Evolutionary conservation across 1,140 invertebrate species (phyloP).

Genomic region (Drosophila kurseongensis): DNA sequence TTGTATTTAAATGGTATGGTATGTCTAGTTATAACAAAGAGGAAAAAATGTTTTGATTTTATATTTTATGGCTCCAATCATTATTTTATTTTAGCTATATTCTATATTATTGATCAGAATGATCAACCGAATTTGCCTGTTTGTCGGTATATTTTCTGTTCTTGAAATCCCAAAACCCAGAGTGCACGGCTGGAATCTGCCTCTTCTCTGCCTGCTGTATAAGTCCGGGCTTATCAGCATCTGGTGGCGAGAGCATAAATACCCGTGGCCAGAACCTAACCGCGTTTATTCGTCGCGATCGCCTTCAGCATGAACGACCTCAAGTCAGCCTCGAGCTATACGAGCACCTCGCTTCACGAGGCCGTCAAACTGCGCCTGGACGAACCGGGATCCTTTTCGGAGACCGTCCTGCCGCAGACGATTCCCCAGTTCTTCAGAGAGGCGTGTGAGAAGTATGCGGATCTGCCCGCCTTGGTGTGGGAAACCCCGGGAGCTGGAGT

Average conservation of each 20-base stretch:
- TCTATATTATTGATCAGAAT: no score
- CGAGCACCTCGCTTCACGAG: conserved; percentile 65
- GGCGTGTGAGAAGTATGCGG: conserved; percentile 86
- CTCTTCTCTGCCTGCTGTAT: conserved; percentile 22
- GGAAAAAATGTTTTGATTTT: no score
- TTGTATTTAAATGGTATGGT: no score
- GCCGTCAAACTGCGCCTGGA: conserved; percentile 54
- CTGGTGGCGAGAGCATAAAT: conserved; percentile 47
- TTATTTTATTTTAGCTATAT: no score
- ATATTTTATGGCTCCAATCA: no score
- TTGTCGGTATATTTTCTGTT: neutral
- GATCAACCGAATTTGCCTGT: no score
- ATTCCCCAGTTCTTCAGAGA: conserved; percentile 62
- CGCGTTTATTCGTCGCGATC: conserved; percentile 42
- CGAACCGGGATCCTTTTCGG: conserved; percentile 13
- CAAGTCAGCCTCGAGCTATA: conserved; percentile 63
- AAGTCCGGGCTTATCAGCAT: conserved; percentile 17
- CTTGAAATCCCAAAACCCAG: neutral
- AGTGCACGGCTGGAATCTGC: neutral
- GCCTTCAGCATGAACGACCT: conserved; percentile 61
- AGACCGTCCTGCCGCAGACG: conserved; percentile 28
- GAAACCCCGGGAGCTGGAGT: conserved; percentile 79
- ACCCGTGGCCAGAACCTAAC: conserved; percentile 9
- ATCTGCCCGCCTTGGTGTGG: conserved; percentile 88
- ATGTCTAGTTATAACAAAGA: no score